Conservation (phyloP, 2,797 vertebrate genomes). For the Petrocephalus sullivani region DNA sequence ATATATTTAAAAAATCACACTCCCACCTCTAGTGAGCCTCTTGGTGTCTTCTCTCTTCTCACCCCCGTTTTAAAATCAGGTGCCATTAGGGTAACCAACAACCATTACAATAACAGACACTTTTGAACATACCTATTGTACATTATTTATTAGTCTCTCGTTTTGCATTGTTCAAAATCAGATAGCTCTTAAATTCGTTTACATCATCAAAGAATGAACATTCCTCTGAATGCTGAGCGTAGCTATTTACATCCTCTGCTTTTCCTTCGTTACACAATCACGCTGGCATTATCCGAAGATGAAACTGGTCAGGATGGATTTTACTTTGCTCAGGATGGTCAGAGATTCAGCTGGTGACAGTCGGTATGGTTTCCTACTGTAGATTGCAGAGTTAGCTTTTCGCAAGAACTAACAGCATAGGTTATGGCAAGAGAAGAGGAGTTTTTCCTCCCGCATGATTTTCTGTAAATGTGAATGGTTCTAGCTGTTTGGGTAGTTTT, state of each 20-base stretch:
- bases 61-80: neutral
- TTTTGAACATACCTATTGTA: neutral
- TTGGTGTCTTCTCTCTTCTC: neutral
- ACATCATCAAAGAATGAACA: neutral
- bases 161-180: neutral
- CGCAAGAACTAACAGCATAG: neutral
- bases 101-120: neutral
- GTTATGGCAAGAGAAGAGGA: neutral
- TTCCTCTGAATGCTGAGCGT: neutral
- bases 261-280: neutral
- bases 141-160: neutral
- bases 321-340: neutral
- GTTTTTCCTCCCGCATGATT: neutral
- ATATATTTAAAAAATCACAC: neutral
- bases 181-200: neutral
- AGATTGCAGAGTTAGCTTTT: neutral
- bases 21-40: neutral
- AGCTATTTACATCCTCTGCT: neutral
- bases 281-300: neutral
- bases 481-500: neutral
- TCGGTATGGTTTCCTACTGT: neutral
- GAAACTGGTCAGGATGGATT: neutral
- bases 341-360: neutral
- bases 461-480: neutral
- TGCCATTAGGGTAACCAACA: neutral